Conservation (phyloP, 2,888 invertebrate genomes). For the Rhagonycha lutea region DNA sequence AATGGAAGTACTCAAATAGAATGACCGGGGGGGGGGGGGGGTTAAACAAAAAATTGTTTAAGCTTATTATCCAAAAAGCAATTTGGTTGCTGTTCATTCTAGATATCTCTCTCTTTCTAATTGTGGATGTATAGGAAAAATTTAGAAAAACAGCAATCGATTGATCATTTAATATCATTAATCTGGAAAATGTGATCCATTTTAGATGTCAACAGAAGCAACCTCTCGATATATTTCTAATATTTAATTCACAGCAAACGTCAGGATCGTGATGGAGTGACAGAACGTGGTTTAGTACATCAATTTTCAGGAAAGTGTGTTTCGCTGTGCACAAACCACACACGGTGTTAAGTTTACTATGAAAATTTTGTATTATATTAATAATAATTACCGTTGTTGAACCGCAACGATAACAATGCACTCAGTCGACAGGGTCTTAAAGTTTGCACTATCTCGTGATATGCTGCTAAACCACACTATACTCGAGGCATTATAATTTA, state of each 20-base stretch:
- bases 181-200: neutral
- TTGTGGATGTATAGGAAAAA: neutral
- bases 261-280: neutral
- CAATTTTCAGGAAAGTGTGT: neutral
- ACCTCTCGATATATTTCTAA: constrained; percentile 1
- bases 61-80: too few relatives aligned
- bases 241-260: constrained; percentile 11
- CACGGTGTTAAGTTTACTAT: neutral
- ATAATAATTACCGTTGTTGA: constrained; percentile 35
- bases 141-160: neutral
- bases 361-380: constrained; percentile 20
- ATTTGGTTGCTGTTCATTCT: too few relatives aligned
- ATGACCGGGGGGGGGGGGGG: too few relatives aligned
- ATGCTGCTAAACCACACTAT: constrained; percentile 20
- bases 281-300: neutral
- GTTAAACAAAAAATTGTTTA: too few relatives aligned
- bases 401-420: constrained; percentile 37
- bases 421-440: constrained; percentile 25
- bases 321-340: neutral
- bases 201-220: neutral
- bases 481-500: constrained; percentile 15
- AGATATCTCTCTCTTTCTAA: too few relatives aligned
- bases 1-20: too few relatives aligned
- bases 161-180: constrained; percentile 13
- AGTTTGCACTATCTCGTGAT: constrained; percentile 9